A percentile compares a stretch with the other conserved stretches of the same genome.
Evolutionary conservation across 1,140 invertebrate genomes (phyloP).

Genomic region (Brachionus manjavacas): DNA sequence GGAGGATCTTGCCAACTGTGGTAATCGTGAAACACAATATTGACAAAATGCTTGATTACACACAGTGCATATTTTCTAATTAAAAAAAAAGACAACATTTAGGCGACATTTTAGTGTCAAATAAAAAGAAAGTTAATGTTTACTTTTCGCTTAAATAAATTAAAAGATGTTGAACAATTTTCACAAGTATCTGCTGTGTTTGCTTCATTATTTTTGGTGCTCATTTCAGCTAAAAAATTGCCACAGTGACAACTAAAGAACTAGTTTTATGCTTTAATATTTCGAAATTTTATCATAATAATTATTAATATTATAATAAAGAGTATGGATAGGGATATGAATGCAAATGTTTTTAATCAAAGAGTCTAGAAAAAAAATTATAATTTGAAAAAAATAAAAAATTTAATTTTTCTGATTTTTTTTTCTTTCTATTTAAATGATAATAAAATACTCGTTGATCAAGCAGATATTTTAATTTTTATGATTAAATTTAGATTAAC

Average conservation of each 20-base stretch:
- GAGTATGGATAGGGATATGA: background rate
- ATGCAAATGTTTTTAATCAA: background rate
- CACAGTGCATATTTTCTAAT: constrained; percentile 52
- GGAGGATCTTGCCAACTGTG: constrained; percentile 3
- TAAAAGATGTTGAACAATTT: constrained; percentile 47
- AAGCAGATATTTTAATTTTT: background rate
- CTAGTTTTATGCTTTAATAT: constrained; percentile 7
- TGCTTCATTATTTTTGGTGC: background rate
- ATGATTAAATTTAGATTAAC: background rate
- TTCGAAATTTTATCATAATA: constrained; percentile 27
- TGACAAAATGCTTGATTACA: constrained; percentile 51
- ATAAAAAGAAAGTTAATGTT: background rate
- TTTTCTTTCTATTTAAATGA: background rate
- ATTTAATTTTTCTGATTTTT: background rate
- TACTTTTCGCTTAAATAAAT: constrained; percentile 50
- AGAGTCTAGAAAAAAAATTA: constrained; percentile 28
- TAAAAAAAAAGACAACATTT: constrained; percentile 30
- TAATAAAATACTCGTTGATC: too few species aligned
- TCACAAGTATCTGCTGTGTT: constrained; percentile 46
- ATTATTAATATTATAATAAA: background rate
- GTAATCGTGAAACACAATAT: constrained; percentile 46
- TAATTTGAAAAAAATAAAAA: background rate
- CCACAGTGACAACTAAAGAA: background rate
- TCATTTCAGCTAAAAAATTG: background rate
- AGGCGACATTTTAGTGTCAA: background rate